Evolutionary conservation across 2,888 invertebrate genomes (phyloP), one percentile per base, ranked within the genome.

Genomic region (Lydus trimaculatus): DNA sequence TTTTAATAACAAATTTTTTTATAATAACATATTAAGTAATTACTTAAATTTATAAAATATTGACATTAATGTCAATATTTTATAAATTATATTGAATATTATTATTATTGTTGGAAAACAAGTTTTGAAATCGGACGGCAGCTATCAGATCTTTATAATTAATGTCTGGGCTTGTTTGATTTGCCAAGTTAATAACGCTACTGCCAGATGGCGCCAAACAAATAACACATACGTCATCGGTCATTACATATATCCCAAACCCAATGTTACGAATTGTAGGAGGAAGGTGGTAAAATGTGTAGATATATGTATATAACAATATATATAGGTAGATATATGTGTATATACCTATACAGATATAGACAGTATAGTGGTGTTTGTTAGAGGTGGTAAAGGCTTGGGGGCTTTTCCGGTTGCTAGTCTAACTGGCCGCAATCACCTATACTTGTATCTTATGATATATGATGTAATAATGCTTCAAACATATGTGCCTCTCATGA

Each of bases 121-220:
- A 75, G 75, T 76, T 75, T 75, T 72, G 71, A 76, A 63, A 75
- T 76, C 75, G 76, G 76, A 78, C 78, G 79, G 76, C 77, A 80
- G 80, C 79, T 78, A 83, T 83, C 80, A 81, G 80, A 82, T 83
- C 79, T 76, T 73, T 78, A 77, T 84, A 85, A 85, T 85, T 85
- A 85, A 84, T 85, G 85, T 84, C 84, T 81, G 82, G 81, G 82
- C 84, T 85, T 86, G 85, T 86, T 86, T 86, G 85, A 86, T 85
- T 86, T 85, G 84, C 83, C 84, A 84, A 86, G 85, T 86, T 86
- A 86, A 86, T 86, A 86, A 85, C 85, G 84, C 83, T 83, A 82
- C 80, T 80, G 82, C 85, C 86, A 86, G 85, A 84, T 86, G 86
- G 85, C 86, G 85, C 84, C 84, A 84, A 84, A 85, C 85, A 85